These are phyloP conservation scores for Poecilia velifera DNA, from an alignment of 2,797 vertebrate genomes.

Conservation along the genomic window DNA sequence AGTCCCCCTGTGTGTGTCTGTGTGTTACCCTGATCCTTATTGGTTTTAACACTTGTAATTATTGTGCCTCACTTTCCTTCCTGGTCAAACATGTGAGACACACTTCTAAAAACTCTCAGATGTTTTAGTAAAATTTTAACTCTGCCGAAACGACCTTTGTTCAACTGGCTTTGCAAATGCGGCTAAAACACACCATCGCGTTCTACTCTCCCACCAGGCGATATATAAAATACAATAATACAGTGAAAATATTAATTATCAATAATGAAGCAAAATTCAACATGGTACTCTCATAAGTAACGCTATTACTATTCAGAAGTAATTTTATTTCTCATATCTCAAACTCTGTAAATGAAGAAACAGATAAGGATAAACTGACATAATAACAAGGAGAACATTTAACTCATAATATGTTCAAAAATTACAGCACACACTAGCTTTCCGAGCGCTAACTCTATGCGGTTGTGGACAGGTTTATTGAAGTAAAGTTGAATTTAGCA, in stretches of 20 bases:
- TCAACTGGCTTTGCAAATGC: not conserved
- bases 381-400: not conserved
- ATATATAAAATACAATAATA: not conserved
- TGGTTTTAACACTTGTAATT: not conserved
- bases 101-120: not conserved
- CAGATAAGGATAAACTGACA: not conserved
- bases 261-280: not conserved
- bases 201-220: not conserved
- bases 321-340: not conserved
- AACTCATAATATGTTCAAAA: not conserved
- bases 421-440: not conserved
- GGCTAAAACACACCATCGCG: not conserved
- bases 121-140: not conserved
- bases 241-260: not conserved
- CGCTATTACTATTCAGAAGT: not conserved
- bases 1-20: slow-evolving; percentile 1
- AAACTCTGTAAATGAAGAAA: not conserved
- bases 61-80: not conserved
- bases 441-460: not conserved
- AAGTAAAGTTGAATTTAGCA: slow-evolving; percentile 19
- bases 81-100: not conserved
- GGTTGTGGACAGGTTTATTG: not conserved
- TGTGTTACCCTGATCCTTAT: not conserved
- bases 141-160: slow-evolving; percentile 3
- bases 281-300: not conserved